These are phyloP conservation scores for Notothenia coriiceps DNA, from an alignment of 2,113 vertebrate species.

Conservation along the genomic window DNA sequence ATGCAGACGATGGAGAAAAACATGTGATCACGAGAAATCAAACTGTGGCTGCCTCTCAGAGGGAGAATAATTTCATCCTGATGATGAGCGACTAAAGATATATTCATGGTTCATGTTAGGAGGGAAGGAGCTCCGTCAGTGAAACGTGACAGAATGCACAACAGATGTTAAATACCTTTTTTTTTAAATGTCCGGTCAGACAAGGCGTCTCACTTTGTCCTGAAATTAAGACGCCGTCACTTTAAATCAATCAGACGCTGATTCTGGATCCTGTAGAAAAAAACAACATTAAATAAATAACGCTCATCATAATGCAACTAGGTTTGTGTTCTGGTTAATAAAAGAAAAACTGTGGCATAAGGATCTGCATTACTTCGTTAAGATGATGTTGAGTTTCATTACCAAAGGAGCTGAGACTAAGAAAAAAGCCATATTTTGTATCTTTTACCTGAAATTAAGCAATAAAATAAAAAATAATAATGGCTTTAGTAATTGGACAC, in stretches of 20 bases:
- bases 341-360: not conserved
- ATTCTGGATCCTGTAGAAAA: not conserved
- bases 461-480: too few relatives aligned
- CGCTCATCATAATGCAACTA: too few relatives aligned
- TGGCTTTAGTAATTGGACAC: too few relatives aligned
- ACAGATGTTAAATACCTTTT: conserved; percentile 2
- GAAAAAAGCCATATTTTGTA: too few relatives aligned
- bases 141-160: conserved; percentile 8
- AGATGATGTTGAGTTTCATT: not conserved
- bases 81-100: conserved; percentile 39
- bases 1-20: conserved; percentile 17
- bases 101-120: not conserved
- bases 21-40: conserved; percentile 43
- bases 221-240: not conserved
- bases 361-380: not conserved
- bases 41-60: conserved; percentile 33
- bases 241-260: not conserved
- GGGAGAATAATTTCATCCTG: conserved; percentile 26
- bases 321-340: too few relatives aligned
- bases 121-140: not conserved
- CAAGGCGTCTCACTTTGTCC: not conserved
- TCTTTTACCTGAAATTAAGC: too few relatives aligned
- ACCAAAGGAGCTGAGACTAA: not conserved
- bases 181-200: not conserved
- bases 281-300: not conserved